Conservation (phyloP, 1,140 invertebrate genomes). For the Venturia canescens region DNA sequence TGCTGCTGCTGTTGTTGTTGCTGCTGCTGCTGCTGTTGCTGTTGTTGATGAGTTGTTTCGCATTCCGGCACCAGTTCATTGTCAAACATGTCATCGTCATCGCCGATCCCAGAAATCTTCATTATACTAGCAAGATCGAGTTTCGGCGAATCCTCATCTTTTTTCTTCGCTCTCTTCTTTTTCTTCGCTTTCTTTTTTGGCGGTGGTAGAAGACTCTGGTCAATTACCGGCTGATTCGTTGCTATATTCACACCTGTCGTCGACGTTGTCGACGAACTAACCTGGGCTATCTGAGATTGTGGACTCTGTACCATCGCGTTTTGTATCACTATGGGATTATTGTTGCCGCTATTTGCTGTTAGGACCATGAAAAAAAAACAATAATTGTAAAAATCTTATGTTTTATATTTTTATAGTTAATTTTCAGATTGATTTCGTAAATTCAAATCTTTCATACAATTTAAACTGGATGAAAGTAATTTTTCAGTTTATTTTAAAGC, state of each 20-base stretch:
- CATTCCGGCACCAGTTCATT: slow-evolving; percentile 67
- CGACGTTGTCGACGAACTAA: slow-evolving; percentile 57
- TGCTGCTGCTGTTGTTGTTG: slow-evolving; percentile 58
- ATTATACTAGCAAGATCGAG: slow-evolving; percentile 79
- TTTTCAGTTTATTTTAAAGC: too few relatives aligned
- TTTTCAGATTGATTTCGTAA: background rate
- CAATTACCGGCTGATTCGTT: slow-evolving; percentile 65
- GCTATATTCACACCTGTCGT: slow-evolving; percentile 60
- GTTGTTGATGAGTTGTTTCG: slow-evolving; percentile 61
- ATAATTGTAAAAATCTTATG: background rate
- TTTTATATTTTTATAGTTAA: too few relatives aligned
- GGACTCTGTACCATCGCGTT: slow-evolving; percentile 75
- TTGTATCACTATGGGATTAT: slow-evolving; percentile 74
- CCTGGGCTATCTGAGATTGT: slow-evolving; percentile 71
- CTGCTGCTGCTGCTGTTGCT: slow-evolving; percentile 55
- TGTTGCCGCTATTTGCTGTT: slow-evolving; percentile 68
- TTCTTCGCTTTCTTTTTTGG: slow-evolving; percentile 76
- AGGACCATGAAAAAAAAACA: slow-evolving; percentile 35
- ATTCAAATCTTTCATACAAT: too few relatives aligned
- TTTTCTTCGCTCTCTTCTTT: slow-evolving; percentile 77
- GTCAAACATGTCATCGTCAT: slow-evolving; percentile 76
- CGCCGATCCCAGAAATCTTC: slow-evolving; percentile 78
- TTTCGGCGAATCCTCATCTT: slow-evolving; percentile 77
- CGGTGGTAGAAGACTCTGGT: slow-evolving; percentile 72
- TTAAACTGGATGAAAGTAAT: too few relatives aligned